Base-by-base conservation (phyloP, 2,888 invertebrate genomes). In the Resseliella maxima region DNA sequence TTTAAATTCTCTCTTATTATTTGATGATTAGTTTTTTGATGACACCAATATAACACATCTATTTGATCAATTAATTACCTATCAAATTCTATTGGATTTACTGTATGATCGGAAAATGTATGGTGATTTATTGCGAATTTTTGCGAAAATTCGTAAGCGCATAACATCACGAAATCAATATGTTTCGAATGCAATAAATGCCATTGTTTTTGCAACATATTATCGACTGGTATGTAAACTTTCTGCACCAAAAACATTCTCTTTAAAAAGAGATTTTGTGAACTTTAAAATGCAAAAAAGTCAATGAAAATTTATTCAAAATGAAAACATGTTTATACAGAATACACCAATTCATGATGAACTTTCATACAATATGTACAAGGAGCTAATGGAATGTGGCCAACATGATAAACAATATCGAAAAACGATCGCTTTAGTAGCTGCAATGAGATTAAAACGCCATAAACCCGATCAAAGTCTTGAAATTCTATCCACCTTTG, bases 311-410 rank as follows among this genome's bases (percentile, higher is more conserved):
- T 72, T 31, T 85, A 24, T 85, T 85, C 24, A 85, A n/a, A n/a
- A n/a, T n/a, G n/a, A n/a, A n/a, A n/a, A n/a, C n/a, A n/a, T n/a
- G n/a, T n/a, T 24, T 27, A 72, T 72, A 72, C 15, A 85, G 83
- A 85, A 85, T 41, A 41, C 41, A 41, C 24, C 41, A n/a, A 85
- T 38, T 18, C 38, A 85, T n/a, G 41, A 85, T 85, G 83, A 85
- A 41, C 83, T 85, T 85, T 38, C 83, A 0, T 41, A 86, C 35
- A n/a, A 72, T 24, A 86, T 81, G 45, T 86, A 81, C 31, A 72
- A 72, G 12, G 31, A 72, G 72, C n/a, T 72, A 15, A 72, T 31
- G 31, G 72, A 0, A 18, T 31, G 15, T 31, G 72, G 15, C 72
- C 31, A 31, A 72, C 72, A 72, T 31, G 15, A 1, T 15, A 72